Evolutionary conservation across 1,140 invertebrate genomes (phyloP), one percentile per base, ranked within the genome.

Genomic region (Drosophila ironensis): DNA sequence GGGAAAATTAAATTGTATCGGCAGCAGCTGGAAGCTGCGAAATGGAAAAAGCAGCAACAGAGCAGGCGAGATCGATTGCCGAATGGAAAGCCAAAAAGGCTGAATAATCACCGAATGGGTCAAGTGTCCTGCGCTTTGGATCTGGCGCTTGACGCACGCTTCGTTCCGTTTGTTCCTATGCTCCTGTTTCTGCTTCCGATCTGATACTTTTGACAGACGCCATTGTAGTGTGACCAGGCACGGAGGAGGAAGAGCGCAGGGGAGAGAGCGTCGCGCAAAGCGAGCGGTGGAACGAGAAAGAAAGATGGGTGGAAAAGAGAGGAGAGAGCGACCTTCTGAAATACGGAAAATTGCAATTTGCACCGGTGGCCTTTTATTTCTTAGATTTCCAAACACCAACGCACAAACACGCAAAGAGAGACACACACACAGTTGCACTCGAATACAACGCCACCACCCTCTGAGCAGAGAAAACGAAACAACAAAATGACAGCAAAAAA

Each of bases 211-310:
- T 80, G 75, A 80, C 64, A 81, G 37, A 52, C 76, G 75, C 75
- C 75, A 75, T 80, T 80, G 81, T 72, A 46, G 72, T 66, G 56
- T 64, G 71, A 48, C 63, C 60, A 57, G 35, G 19, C 44, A n/a
- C n/a, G n/a, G n/a, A n/a, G n/a, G n/a, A n/a, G n/a, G 19, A 5
- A 30, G 12, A 3, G 48, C 35, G 6, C 12, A n/a, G 2, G 4
- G 22, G 3, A 53, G 47, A 22, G 24, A 41, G 30, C n/a, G 28
- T 9, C 7, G 46, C 52, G 56, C n/a, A n/a, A n/a, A n/a, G n/a
- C n/a, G n/a, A n/a, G n/a, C n/a, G n/a, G n/a, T n/a, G n/a, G n/a
- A n/a, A n/a, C n/a, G n/a, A n/a, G n/a, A n/a, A n/a, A n/a, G n/a
- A n/a, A n/a, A n/a, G n/a, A n/a, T n/a, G n/a, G n/a, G n/a, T n/a